Evolutionary conservation across 2,113 vertebrate species (phyloP).

Genomic region (Genyomyrus donnyi): DNA sequence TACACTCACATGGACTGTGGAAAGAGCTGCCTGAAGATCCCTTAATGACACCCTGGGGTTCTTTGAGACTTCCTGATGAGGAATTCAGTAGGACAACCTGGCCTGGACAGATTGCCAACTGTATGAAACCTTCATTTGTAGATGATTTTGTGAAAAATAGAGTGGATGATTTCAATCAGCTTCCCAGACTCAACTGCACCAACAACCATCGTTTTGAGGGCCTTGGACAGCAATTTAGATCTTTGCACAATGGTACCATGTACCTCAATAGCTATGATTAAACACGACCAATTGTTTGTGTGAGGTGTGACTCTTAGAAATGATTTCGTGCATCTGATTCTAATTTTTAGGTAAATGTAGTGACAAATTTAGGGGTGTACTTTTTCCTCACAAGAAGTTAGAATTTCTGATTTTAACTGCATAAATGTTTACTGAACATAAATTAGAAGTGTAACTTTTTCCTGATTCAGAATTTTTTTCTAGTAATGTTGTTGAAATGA

Average conservation of each 20-base stretch:
- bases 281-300: neutral
- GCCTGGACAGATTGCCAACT: neutral
- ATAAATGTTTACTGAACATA: neutral
- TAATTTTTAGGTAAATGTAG: neutral
- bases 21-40: neutral
- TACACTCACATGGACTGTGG: neutral
- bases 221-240: neutral
- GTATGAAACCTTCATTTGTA: neutral
- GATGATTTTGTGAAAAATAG: neutral
- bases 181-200: neutral
- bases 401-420: neutral
- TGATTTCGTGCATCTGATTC: neutral
- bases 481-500: neutral
- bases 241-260: neutral
- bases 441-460: neutral
- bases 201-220: neutral
- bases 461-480: neutral
- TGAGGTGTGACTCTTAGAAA: neutral
- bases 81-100: neutral
- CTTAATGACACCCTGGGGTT: neutral
- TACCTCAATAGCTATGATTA: neutral
- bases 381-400: neutral
- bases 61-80: neutral
- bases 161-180: neutral
- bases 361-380: neutral